These are phyloP conservation scores for Globodera rostochiensis DNA, from an alignment of 1,140 invertebrate genomes.

Conservation along the genomic window DNA sequence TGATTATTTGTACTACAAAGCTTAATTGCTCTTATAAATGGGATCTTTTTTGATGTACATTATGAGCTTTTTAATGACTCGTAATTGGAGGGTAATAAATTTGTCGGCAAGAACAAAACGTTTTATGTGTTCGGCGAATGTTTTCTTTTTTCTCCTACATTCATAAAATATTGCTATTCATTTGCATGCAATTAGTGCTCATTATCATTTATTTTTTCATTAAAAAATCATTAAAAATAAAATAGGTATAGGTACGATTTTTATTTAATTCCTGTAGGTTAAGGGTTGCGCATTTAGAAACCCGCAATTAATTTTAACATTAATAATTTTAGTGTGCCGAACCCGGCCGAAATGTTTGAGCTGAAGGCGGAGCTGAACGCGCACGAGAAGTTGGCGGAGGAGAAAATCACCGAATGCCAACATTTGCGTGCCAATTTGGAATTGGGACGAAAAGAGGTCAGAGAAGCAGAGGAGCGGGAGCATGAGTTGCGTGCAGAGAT, in stretches of 20 bases:
- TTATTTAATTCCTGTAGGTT: too few relatives aligned
- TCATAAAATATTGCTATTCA: too few relatives aligned
- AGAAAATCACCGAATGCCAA: conserved; percentile 14
- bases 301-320: neutral
- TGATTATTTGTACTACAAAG: too few relatives aligned
- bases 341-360: conserved; percentile 42
- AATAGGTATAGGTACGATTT: too few relatives aligned
- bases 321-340: conserved; percentile 9
- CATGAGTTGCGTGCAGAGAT: neutral
- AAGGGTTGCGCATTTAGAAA: neutral
- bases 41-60: too few relatives aligned
- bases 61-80: too few relatives aligned
- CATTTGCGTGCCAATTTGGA: conserved; percentile 25
- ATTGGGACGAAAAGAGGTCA: neutral
- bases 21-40: too few relatives aligned
- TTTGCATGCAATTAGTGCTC: too few relatives aligned
- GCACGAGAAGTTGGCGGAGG: conserved; percentile 16
- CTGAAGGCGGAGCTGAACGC: conserved; percentile 32
- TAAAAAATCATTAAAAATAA: neutral
- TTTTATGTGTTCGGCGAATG: too few relatives aligned
- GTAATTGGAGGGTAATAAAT: too few relatives aligned
- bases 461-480: conserved; percentile 2
- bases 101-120: too few relatives aligned
- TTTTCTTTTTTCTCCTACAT: too few relatives aligned
- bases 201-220: neutral